Evolutionary conservation across 2,888 invertebrate genomes (phyloP).

Genomic region (Perdita meconis): DNA sequence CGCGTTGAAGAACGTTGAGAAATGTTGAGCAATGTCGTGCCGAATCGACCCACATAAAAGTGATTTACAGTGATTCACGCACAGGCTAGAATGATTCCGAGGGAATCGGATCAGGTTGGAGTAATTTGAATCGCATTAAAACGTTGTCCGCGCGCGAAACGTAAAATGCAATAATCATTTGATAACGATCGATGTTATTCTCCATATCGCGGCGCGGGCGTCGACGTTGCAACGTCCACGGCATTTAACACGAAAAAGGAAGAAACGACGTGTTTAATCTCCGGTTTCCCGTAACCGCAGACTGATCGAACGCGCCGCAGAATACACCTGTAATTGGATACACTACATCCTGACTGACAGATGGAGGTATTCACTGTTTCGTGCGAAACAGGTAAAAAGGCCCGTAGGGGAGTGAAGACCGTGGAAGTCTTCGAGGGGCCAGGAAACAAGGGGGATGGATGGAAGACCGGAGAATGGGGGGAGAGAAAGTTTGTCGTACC

Average conservation of each 20-base stretch:
- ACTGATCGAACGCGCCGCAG: conserved; percentile 47
- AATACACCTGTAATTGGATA: conserved; percentile 65
- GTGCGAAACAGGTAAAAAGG: conserved; percentile 26
- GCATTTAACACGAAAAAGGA: conserved; percentile 23
- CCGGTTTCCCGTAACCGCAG: conserved; percentile 58
- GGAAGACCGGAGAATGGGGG: background rate
- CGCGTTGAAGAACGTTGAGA: too few species aligned
- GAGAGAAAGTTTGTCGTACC: conserved; percentile 44
- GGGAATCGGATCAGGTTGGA: too few species aligned
- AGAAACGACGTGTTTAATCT: conserved; percentile 56
- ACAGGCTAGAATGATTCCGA: too few species aligned
- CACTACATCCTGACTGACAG: conserved; percentile 50
- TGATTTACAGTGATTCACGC: conserved; percentile 1
- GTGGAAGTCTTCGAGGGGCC: conserved; percentile 52
- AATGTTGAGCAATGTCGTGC: too few species aligned
- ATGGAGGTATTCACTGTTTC: conserved; percentile 45
- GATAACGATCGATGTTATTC: conserved; percentile 35
- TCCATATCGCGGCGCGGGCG: background rate
- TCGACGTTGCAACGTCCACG: background rate
- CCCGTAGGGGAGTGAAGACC: conserved; percentile 28
- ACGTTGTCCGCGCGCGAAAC: background rate
- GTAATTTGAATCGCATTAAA: too few species aligned
- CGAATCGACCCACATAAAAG: too few species aligned
- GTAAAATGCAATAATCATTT: conserved; percentile 39
- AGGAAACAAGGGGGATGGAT: conserved; percentile 35